phyloP scores from a whole-genome alignment of 2,113 vertebrate species.

The Ceratotherium simum region DNA sequence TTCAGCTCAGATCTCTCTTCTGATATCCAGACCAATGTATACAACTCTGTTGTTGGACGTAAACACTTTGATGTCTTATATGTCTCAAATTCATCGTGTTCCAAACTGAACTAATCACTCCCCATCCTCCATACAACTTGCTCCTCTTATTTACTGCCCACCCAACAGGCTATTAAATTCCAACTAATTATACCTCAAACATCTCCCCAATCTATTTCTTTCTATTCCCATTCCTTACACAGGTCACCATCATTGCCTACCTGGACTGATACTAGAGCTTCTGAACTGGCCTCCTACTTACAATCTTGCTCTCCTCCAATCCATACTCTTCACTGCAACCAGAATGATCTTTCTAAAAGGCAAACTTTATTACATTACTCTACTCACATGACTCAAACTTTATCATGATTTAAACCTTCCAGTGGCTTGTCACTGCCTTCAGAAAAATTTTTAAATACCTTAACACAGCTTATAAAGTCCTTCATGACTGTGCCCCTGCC shows the following conservation, averaged over 20 bases:
- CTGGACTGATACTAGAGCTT: not conserved
- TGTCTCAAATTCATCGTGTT: not conserved
- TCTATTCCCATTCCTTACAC: not conserved
- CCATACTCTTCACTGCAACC: not conserved
- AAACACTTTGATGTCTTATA: not conserved
- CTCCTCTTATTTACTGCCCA: not conserved
- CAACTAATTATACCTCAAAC: not conserved
- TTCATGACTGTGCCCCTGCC: not conserved
- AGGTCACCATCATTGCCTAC: not conserved
- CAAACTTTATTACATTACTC: not conserved
- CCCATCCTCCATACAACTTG: not conserved
- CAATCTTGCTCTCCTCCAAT: not conserved
- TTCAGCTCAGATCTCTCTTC: not conserved
- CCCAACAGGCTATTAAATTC: not conserved
- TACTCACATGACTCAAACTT: not conserved
- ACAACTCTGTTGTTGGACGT: not conserved
- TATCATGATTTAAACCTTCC: not conserved
- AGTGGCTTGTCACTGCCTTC: not conserved
- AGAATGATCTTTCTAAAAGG: slow-evolving; percentile 18
- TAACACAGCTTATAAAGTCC: not conserved
- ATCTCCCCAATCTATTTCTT: not conserved
- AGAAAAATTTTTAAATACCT: not conserved
- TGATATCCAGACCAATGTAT: not conserved
- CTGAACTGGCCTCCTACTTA: not conserved
- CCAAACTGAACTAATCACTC: not conserved